These are phyloP conservation scores for Pteria penguin DNA, from an alignment of 2,888 invertebrate genomes.

Conservation along the genomic window DNA sequence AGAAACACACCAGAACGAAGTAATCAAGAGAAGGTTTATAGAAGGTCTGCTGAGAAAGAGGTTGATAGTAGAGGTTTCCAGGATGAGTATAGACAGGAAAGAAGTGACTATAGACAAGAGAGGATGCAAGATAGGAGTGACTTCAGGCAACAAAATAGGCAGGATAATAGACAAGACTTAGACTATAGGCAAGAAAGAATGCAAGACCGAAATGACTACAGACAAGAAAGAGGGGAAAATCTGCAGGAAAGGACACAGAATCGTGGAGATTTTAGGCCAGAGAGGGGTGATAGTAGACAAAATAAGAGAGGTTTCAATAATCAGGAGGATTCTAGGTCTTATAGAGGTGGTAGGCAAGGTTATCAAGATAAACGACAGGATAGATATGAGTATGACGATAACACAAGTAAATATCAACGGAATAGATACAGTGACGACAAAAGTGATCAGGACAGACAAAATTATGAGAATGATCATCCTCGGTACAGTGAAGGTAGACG, in stretches of 20 bases:
- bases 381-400: constrained; percentile 7
- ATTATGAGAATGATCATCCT: constrained; percentile 4
- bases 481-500: not conserved
- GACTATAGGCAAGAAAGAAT: no score
- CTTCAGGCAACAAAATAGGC: not conserved
- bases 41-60: not conserved
- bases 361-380: constrained; percentile 9
- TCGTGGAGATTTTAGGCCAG: no score
- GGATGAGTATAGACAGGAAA: constrained; percentile 23
- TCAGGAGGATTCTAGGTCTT: no score
- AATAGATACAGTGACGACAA: constrained; percentile 11
- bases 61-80: not conserved
- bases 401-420: not conserved
- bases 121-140: constrained; percentile 5
- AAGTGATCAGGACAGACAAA: not conserved
- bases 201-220: not conserved
- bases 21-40: not conserved
- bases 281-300: not conserved
- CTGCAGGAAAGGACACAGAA: no score
- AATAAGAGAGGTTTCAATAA: no score
- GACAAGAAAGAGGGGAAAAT: no score
- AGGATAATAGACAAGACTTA: not conserved
- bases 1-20: not conserved
- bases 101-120: constrained; percentile 1
- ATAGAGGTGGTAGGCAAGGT: constrained; percentile 1